phyloP scores from a whole-genome alignment of 2,888 invertebrate species.

The Ctenicera cuprea region DNA sequence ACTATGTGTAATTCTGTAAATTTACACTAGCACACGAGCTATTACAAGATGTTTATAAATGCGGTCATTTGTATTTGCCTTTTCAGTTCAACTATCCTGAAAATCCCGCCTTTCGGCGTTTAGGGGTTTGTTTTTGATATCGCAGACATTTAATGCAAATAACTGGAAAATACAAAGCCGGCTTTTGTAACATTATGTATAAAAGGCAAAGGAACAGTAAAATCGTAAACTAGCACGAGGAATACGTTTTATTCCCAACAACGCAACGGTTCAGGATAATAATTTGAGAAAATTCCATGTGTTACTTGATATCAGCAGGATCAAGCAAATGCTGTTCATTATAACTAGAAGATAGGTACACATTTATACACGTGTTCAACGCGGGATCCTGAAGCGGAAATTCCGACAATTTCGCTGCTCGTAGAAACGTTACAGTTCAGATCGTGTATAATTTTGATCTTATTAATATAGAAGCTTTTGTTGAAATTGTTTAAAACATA shows the following conservation, averaged over 20 bases:
- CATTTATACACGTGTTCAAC: neutral
- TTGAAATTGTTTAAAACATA: too few relatives aligned
- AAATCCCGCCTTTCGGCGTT: slow-evolving; percentile 3
- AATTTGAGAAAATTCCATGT: slow-evolving; percentile 15
- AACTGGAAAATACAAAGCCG: neutral
- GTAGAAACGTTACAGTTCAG: neutral
- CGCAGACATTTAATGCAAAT: slow-evolving; percentile 5
- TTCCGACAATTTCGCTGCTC: slow-evolving; percentile 5
- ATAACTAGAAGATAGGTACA: neutral
- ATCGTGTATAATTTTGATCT: neutral
- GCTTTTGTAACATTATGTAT: neutral
- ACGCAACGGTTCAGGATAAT: neutral
- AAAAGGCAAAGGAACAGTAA: neutral
- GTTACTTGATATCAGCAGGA: slow-evolving; percentile 1
- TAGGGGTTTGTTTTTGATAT: slow-evolving; percentile 1
- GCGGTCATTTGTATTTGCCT: slow-evolving; percentile 10
- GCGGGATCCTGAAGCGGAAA: slow-evolving; percentile 9
- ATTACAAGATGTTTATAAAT: slow-evolving; percentile 11
- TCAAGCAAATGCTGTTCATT: neutral
- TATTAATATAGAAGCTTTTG: too few relatives aligned
- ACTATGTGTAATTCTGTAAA: slow-evolving; percentile 38
- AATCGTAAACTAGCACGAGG: too few relatives aligned
- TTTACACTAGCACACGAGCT: slow-evolving; percentile 27
- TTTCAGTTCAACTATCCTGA: slow-evolving; percentile 8
- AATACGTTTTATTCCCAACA: too few relatives aligned